A percentile compares a stretch with the other conserved stretches of the same genome.
Evolutionary conservation across 2,797 vertebrate species (phyloP).

Genomic region (Acanthurus lineatus): DNA sequence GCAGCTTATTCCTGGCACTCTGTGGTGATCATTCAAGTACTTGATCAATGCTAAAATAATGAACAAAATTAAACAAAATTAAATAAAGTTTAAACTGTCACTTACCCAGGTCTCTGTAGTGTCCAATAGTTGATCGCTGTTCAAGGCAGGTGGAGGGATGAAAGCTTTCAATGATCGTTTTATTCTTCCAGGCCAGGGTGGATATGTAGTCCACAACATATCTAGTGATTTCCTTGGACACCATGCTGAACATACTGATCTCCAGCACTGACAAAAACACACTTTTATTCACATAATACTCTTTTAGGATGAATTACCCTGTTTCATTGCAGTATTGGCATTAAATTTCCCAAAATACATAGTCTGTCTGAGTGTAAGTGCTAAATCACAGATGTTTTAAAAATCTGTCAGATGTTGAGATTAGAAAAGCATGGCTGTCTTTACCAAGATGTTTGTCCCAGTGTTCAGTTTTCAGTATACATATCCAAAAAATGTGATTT

Average conservation of each 20-base stretch:
- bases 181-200: constrained; percentile 86
- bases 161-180: constrained; percentile 85
- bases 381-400: not conserved
- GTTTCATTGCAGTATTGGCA: not conserved
- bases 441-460: not conserved
- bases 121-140: constrained; percentile 68
- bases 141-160: constrained; percentile 74
- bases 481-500: not conserved
- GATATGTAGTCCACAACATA: constrained; percentile 86
- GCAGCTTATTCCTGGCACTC: not conserved
- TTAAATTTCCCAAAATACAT: not conserved
- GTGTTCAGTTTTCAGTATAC: not conserved
- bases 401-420: not conserved
- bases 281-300: not conserved
- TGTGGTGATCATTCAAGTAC: not conserved
- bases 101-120: constrained; percentile 91
- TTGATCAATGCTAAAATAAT: not conserved
- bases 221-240: constrained; percentile 87
- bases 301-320: not conserved
- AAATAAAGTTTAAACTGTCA: not conserved
- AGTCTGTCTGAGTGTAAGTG: not conserved
- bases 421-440: not conserved
- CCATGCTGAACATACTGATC: constrained; percentile 91
- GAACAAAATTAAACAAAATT: not conserved
- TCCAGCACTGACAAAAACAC: constrained; percentile 87